Evolutionary conservation across 1,140 invertebrate species (phyloP), one percentile per base, ranked within the genome.

Genomic region (Panagrolaimus sp.): DNA sequence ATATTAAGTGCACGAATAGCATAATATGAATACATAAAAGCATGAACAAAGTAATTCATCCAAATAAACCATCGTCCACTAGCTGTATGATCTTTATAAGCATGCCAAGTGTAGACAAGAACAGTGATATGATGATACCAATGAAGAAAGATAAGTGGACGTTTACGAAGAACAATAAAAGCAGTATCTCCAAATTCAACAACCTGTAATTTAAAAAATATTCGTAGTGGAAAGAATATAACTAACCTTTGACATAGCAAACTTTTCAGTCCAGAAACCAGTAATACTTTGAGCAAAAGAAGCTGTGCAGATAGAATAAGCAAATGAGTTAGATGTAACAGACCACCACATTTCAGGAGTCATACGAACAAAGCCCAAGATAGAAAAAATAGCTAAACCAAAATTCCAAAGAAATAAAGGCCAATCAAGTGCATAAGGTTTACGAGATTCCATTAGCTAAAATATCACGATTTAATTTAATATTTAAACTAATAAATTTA

Each of bases 41-140:
- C 91, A 96, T 98, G 76, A 38, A 98, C 93, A 75, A 89, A 90
- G 84, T 94, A 98, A 85, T 98, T 98, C 92, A 98, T 97, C n/a
- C 92, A 91, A 79, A 97, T 91, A 85, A 96, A 98, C 95, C 95
- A 98, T 57, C 93, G 87, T 45, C 92, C 95, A 9, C 92, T 91
- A 16, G 93, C 90, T 13, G 92, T 95, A 86, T 94, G 93, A 83
- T 97, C 92, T 13, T 91, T 90, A 85, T 96, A 97, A 3, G 91
- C 92, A 86, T 94, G 97, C 94, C 94, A 98, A 4, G 91, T 91
- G 85, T 97, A 98, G 16, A 97, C 87, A 27, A 98, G 87, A n/a
- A 89, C 88, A 38, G 93, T 98, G 38, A 74, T 45, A 43, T 72
- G 72, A 65, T 72, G 70, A 48, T 76, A 76, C 79, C 79, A 81